phyloP scores from a whole-genome alignment of 2,797 vertebrate species.

The Ataeniobius toweri region DNA sequence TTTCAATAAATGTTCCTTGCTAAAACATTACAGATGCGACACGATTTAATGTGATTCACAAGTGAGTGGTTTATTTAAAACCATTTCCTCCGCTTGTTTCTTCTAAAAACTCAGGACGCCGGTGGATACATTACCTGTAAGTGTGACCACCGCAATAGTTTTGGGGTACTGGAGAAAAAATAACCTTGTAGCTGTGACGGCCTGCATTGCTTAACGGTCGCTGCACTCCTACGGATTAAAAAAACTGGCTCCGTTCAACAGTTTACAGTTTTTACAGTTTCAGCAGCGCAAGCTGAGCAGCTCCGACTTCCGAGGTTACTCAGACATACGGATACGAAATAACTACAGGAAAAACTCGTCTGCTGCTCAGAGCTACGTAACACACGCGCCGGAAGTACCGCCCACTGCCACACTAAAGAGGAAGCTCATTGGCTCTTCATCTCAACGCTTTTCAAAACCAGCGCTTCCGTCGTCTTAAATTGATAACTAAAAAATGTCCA shows the following conservation, averaged over 20 bases:
- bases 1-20: neutral
- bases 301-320: neutral
- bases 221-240: neutral
- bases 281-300: neutral
- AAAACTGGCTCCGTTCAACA: too few relatives aligned
- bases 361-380: neutral
- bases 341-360: neutral
- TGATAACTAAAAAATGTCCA: neutral
- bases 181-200: conserved; percentile 18
- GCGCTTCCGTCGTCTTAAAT: too few relatives aligned
- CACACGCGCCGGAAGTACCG: conserved; percentile 48
- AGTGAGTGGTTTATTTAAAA: neutral
- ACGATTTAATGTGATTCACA: neutral
- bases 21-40: neutral
- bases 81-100: neutral
- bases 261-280: neutral
- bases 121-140: conserved; percentile 50
- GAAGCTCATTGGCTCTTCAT: conserved; percentile 38
- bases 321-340: neutral
- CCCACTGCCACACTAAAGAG: neutral
- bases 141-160: conserved; percentile 43
- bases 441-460: neutral
- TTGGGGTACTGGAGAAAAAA: conserved; percentile 47
- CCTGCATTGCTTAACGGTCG: conserved; percentile 23
- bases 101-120: neutral